phyloP scores from a whole-genome alignment of 92 coral and sea anemone genomes.

The Phenganax stokvisi region DNA sequence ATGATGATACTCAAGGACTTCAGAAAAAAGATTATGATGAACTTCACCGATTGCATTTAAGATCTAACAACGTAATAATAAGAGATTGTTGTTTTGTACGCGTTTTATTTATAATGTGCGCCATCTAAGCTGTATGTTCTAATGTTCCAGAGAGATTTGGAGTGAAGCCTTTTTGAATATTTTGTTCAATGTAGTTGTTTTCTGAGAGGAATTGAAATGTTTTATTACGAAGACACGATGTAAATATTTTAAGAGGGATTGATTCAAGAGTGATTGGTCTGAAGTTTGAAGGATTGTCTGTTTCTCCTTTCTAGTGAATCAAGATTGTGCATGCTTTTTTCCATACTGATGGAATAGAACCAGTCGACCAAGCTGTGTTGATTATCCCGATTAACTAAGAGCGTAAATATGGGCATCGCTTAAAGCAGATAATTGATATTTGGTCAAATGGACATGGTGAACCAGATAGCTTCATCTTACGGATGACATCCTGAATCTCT shows the following conservation, averaged over 20 bases:
- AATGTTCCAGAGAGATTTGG: neutral
- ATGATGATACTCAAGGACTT: too few relatives aligned
- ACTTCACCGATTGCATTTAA: too few relatives aligned
- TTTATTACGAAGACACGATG: conserved; percentile 23
- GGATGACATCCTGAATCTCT: conserved; percentile 14
- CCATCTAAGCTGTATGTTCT: neutral
- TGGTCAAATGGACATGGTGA: conserved; percentile 40
- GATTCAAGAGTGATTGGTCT: conserved; percentile 21
- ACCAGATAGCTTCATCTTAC: conserved; percentile 39
- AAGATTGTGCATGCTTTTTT: conserved; percentile 39
- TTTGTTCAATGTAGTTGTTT: conserved; percentile 20
- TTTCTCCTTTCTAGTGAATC: conserved; percentile 12
- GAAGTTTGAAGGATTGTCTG: conserved; percentile 34
- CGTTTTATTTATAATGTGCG: too few relatives aligned
- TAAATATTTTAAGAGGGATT: conserved; percentile 13
- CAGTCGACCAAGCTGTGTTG: conserved; percentile 26
- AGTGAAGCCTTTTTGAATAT: conserved; percentile 23
- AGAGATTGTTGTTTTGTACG: too few relatives aligned
- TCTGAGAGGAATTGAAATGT: neutral
- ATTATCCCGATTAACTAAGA: conserved; percentile 27
- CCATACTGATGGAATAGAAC: conserved; percentile 42
- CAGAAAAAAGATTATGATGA: too few relatives aligned
- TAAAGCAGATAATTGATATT: conserved; percentile 6
- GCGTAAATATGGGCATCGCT: conserved; percentile 19
- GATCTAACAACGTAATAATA: too few relatives aligned